Evolutionary conservation across 1,140 invertebrate genomes (phyloP), one percentile per base, ranked within the genome.

Genomic region (Drosophila navojoa): DNA sequence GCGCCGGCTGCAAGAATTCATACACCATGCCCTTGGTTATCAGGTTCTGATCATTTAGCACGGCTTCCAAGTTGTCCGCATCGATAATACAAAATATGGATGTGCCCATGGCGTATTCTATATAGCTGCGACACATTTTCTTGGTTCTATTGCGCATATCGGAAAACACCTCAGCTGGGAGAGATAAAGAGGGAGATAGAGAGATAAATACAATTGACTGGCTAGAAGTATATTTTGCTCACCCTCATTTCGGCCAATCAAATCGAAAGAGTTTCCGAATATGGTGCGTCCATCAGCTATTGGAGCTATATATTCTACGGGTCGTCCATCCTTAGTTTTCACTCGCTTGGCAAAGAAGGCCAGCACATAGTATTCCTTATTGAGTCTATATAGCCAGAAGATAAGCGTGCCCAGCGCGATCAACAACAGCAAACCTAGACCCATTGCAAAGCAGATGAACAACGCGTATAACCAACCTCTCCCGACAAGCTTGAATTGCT

Each of bases 1-100:
- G 91, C 93, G 95, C 96, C 2, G 94, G 94, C 44, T 94, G 91
- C 0, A 97, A 79, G 75, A 95, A 94, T 6, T 93, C 76, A 47
- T 93, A 93, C 1, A 76, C 53, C 1, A 74, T 13, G 4, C 78
- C 64, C 58, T 92, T 92, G 3, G 76, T 77, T 22, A 91, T 80
- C 3, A 91, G 29, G 19, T 70, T 82, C 5, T 59, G 77, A 66
- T 90, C 81, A 10, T 81, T 91, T 0, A 91, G n/a, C 5, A 91
- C n/a, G 2, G 75, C 6, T 5, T 80, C 89, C 0, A 79, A 74
- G 59, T 77, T 77, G 25, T 77, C 76, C 2, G 90, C 82, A 71
- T 90, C 86, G 13, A 90, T 82, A 0, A 91, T 72, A 44, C 90
- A 90, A 15, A 72, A 91, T 27, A 70, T 42, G 0, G 90, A 11